Base-by-base conservation (phyloP, 2,113 vertebrate genomes). In the Nicator chloris region DNA sequence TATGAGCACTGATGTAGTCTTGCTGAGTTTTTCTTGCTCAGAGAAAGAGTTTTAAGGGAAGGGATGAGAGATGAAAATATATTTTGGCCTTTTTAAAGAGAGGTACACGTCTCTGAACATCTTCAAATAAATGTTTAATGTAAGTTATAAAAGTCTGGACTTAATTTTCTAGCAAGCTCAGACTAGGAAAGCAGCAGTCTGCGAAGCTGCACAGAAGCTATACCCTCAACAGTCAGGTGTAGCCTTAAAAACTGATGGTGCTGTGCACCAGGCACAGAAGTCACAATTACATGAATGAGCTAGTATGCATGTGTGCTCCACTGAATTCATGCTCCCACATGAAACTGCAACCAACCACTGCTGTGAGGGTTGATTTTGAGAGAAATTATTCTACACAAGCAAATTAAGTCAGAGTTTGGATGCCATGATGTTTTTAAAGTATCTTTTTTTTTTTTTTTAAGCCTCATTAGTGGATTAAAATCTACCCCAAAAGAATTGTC, bases 31-130 rank as follows among this genome's bases (percentile, higher is more conserved):
- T 82, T 14, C 50, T 80, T 80, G 17, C 28, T 77, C 26, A 53
- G 30, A 84, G 11, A 19, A 37, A 42, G 66, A 88, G 35, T 78
- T 83, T 81, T n/a, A 81, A 84, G 23, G 27, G 44, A 84, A 64
- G 5, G 3, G 2, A 53, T 56, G 9, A 49, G 51, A 65, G 9
- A 75, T 0, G 0, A 70, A 81, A 86, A 57, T 3, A 4, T 20
- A 60, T 70, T 61, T 51, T 56, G 51, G 7, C 10, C 15, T 27
- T 54, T 42, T 44, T 78, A 47, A 81, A 28, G 27, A 78, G 11
- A 37, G 49, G 7, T 49, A 35, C 16, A 39, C 1, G 4, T 61
- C 26, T 51, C 45, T n/a, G 4, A 70, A 44, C 9, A 15, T 20
- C 15, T 71, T 82, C 44, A 89, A 51, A 66, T 51, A 40, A 0